A percentile compares a stretch with the other conserved stretches of the same genome.
Evolutionary conservation across 2,797 vertebrate genomes (phyloP).

Genomic region (Crenichthys baileyi): DNA sequence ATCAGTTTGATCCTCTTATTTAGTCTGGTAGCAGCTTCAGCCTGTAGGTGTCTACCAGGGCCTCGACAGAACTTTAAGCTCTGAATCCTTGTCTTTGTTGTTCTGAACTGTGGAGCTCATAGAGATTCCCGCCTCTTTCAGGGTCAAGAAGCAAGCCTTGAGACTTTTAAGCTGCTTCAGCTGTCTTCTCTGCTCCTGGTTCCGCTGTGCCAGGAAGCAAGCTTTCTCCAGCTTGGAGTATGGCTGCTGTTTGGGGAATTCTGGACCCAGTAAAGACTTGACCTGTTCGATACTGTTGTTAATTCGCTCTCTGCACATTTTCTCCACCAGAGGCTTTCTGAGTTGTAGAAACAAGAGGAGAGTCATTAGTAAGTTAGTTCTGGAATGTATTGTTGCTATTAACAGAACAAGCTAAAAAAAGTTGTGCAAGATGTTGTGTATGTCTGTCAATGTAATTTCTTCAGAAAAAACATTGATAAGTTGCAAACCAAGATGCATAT

Average conservation of each 20-base stretch:
- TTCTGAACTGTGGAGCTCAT: conserved; percentile 52
- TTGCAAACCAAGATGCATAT: not conserved
- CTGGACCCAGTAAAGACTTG: conserved; percentile 75
- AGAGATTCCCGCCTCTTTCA: conserved; percentile 43
- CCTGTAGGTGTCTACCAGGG: conserved; percentile 62
- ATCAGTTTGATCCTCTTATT: too few relatives aligned
- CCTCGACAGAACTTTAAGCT: conserved; percentile 60
- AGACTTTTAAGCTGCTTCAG: conserved; percentile 54
- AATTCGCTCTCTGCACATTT: conserved; percentile 77
- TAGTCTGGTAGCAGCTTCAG: not conserved
- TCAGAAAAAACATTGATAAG: not conserved
- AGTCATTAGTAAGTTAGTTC: conserved; percentile 33
- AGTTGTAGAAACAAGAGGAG: conserved; percentile 71
- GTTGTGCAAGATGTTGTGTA: not conserved
- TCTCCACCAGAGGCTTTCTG: conserved; percentile 85
- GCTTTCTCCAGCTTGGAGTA: conserved; percentile 85
- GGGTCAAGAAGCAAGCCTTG: conserved; percentile 50
- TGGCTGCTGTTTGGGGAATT: conserved; percentile 78
- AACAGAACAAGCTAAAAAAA: not conserved
- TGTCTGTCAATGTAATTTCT: not conserved
- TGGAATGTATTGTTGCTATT: not conserved
- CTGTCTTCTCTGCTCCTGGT: conserved; percentile 51
- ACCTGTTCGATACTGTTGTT: conserved; percentile 75
- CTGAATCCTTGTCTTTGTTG: conserved; percentile 51
- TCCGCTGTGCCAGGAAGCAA: conserved; percentile 71